These are phyloP conservation scores for Ormyrus pomaceus DNA, from an alignment of 2,888 invertebrate species.

Conservation along the genomic window DNA sequence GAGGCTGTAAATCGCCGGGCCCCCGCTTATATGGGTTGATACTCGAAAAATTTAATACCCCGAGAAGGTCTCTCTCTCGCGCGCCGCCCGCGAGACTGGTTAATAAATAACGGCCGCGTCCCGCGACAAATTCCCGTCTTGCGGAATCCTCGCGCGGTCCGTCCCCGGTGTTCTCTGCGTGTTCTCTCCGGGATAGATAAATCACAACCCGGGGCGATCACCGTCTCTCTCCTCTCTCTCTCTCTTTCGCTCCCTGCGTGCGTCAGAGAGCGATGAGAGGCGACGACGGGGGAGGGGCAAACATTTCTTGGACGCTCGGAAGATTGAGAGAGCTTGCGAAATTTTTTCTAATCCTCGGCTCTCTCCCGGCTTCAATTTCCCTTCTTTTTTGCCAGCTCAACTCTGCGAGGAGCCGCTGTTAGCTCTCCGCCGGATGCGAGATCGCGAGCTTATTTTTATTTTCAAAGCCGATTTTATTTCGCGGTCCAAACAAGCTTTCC, in stretches of 20 bases:
- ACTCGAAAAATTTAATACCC: slow-evolving; percentile 42
- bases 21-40: no score
- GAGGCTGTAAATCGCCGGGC: no score
- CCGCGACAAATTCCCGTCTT: slow-evolving; percentile 34
- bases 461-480: no score
- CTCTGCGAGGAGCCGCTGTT: no score
- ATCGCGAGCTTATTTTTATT: no score
- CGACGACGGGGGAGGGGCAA: slow-evolving; percentile 20
- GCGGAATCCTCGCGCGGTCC: slow-evolving; percentile 17
- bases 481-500: no score
- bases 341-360: slow-evolving; percentile 31
- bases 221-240: neutral
- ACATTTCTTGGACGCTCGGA: slow-evolving; percentile 2
- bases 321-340: slow-evolving; percentile 35
- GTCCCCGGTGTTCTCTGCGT: neutral
- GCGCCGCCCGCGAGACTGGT: neutral
- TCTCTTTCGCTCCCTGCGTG: neutral
- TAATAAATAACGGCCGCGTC: slow-evolving; percentile 44
- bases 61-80: neutral
- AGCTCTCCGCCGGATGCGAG: no score
- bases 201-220: slow-evolving; percentile 52
- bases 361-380: neutral
- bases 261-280: slow-evolving; percentile 20
- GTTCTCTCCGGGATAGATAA: slow-evolving; percentile 38
- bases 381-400: no score